These are phyloP conservation scores for Oryzias sinensis DNA, from an alignment of 2,797 vertebrate genomes.

Conservation along the genomic window DNA sequence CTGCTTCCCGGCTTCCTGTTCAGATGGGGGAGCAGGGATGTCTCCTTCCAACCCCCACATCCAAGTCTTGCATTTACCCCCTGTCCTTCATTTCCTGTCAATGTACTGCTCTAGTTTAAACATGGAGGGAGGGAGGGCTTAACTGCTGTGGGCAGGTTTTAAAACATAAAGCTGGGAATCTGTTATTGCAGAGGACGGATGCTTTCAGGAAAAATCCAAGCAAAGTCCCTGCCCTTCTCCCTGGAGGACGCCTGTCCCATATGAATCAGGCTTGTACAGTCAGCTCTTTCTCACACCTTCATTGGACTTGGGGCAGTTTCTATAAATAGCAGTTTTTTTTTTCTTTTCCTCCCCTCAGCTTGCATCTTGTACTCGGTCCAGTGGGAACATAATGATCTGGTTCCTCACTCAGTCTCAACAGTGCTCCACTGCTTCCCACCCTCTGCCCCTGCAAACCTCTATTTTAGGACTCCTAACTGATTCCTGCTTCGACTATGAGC, in stretches of 20 bases:
- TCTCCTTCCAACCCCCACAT: constrained; percentile 52
- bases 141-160: constrained; percentile 32
- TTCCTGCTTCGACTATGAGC: constrained; percentile 38
- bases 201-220: constrained; percentile 5
- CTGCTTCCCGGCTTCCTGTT: constrained; percentile 75
- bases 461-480: constrained; percentile 61
- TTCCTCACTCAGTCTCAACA: constrained; percentile 46
- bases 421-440: constrained; percentile 50
- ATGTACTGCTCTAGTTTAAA: constrained; percentile 25
- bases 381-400: constrained; percentile 45
- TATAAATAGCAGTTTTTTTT: constrained; percentile 59
- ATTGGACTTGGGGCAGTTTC: constrained; percentile 24
- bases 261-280: constrained; percentile 30
- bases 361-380: constrained; percentile 36
- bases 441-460: constrained; percentile 63
- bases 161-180: constrained; percentile 42
- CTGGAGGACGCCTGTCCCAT: constrained; percentile 3
- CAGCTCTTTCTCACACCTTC: constrained; percentile 34
- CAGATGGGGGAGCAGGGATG: constrained; percentile 67
- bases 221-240: constrained; percentile 1
- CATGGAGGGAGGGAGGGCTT: constrained; percentile 20
- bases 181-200: constrained; percentile 8
- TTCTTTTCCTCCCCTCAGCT: constrained; percentile 38
- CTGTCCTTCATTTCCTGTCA: constrained; percentile 70
- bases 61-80: constrained; percentile 29